These are phyloP conservation scores for Prosapia bicincta DNA, from an alignment of 2,888 invertebrate species.

Conservation along the genomic window DNA sequence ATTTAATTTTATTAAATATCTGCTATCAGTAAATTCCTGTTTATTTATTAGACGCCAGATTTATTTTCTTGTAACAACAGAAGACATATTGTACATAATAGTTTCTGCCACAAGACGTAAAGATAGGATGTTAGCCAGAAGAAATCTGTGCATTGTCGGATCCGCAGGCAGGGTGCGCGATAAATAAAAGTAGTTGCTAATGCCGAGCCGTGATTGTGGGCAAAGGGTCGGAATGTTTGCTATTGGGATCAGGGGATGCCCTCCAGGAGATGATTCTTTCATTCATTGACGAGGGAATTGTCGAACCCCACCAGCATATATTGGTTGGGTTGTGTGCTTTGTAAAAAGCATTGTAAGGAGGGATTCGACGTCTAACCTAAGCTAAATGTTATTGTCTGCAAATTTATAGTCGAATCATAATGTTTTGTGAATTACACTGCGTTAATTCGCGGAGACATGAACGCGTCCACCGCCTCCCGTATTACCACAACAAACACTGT, in stretches of 20 bases:
- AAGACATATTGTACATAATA: no score
- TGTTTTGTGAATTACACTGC: not conserved
- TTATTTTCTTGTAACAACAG: no score
- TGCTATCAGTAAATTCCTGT: no score
- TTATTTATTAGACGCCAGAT: no score
- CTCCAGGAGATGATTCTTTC: not conserved
- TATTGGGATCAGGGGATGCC: not conserved
- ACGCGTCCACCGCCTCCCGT: not conserved
- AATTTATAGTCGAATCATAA: not conserved
- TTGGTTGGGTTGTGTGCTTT: not conserved
- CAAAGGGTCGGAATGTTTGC: not conserved
- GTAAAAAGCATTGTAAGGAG: not conserved
- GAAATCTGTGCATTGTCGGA: not conserved
- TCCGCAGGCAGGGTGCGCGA: not conserved
- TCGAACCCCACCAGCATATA: not conserved
- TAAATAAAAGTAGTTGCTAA: not conserved
- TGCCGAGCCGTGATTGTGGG: not conserved
- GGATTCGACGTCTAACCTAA: not conserved
- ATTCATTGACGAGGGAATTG: not conserved
- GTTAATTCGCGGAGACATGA: not conserved
- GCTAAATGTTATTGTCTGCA: not conserved
- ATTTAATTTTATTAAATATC: no score
- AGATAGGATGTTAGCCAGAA: not conserved
- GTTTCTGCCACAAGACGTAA: no score
- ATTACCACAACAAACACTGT: not conserved